Percentiles rank a stretch among this genome's conserved stretches.
These are phyloP conservation scores for Drosophila formosana DNA, from an alignment of 2,888 invertebrate genomes.

Conservation along the genomic window DNA sequence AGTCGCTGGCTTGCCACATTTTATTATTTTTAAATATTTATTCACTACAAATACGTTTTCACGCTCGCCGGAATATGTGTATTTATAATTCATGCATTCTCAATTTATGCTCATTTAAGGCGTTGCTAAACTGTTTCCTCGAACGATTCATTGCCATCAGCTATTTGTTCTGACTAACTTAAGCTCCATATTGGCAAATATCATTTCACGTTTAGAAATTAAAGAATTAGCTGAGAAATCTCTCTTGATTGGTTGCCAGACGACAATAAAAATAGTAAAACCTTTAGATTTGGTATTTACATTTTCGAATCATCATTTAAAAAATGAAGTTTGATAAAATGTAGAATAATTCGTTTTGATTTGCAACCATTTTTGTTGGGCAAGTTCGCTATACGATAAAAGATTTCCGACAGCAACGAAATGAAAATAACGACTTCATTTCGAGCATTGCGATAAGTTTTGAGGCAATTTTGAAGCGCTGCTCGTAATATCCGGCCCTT, in stretches of 20 bases:
- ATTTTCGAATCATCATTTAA: too few species aligned
- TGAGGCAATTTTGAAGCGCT: constrained; percentile 29
- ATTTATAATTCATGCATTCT: too few species aligned
- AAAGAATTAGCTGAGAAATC: too few species aligned
- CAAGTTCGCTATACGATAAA: constrained; percentile 13
- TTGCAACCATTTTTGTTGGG: neutral
- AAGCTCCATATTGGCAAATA: too few species aligned
- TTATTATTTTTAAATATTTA: neutral
- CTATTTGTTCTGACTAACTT: too few species aligned
- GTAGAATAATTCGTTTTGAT: too few species aligned
- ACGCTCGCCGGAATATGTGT: neutral
- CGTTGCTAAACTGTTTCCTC: neutral
- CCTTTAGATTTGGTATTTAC: too few species aligned
- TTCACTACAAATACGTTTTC: neutral
- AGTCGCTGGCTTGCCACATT: too few species aligned
- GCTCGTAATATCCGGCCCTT: constrained; percentile 45
- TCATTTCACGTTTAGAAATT: too few species aligned
- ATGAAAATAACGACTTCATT: constrained; percentile 9
- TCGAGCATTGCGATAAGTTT: constrained; percentile 33
- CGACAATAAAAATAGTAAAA: too few species aligned
- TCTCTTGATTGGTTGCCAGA: too few species aligned
- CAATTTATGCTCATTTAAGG: neutral
- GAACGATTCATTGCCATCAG: neutral
- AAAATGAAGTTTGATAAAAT: too few species aligned
- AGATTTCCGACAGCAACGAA: constrained; percentile 1